Evolutionary conservation across 2,113 vertebrate species (phyloP).

Genomic region (Catharus bicknelli): DNA sequence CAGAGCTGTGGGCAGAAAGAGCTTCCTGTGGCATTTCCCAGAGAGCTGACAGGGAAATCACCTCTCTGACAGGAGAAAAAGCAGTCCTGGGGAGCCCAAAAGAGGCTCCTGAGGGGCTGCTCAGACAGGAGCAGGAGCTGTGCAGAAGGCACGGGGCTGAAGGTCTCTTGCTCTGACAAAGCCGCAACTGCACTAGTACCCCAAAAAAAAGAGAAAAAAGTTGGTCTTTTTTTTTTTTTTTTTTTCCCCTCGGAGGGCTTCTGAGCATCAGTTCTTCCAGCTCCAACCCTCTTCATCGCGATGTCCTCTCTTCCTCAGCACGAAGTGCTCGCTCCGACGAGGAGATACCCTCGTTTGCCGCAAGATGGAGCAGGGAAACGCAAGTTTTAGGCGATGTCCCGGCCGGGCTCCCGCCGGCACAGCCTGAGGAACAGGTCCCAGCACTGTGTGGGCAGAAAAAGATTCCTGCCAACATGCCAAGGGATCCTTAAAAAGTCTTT

Average conservation of each 20-base stretch:
- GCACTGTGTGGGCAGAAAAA: rapidly evolving
- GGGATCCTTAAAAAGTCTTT: not conserved
- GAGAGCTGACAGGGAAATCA: not conserved
- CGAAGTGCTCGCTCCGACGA: rapidly evolving
- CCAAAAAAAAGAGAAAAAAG: too few relatives aligned
- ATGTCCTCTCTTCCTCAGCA: rapidly evolving
- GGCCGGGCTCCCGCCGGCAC: too few relatives aligned
- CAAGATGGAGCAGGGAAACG: not conserved
- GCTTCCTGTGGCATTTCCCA: not conserved
- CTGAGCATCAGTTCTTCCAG: not conserved
- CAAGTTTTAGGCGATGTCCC: not conserved
- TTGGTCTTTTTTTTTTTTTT: not conserved
- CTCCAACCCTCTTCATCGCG: not conserved
- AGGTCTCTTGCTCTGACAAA: not conserved
- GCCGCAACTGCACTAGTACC: too few relatives aligned
- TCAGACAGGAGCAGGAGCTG: not conserved
- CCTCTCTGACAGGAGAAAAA: not conserved
- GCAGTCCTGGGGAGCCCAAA: rapidly evolving
- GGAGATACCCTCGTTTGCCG: not conserved
- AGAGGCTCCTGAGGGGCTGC: rapidly evolving
- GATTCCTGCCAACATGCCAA: not conserved
- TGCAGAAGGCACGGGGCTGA: rapidly evolving
- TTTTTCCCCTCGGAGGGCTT: rapidly evolving
- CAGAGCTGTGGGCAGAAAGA: not conserved
- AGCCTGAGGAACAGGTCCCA: not conserved